Evolutionary conservation across 2,888 invertebrate genomes (phyloP), one percentile per base, ranked within the genome.

Genomic region (Aleiodes alternator): DNA sequence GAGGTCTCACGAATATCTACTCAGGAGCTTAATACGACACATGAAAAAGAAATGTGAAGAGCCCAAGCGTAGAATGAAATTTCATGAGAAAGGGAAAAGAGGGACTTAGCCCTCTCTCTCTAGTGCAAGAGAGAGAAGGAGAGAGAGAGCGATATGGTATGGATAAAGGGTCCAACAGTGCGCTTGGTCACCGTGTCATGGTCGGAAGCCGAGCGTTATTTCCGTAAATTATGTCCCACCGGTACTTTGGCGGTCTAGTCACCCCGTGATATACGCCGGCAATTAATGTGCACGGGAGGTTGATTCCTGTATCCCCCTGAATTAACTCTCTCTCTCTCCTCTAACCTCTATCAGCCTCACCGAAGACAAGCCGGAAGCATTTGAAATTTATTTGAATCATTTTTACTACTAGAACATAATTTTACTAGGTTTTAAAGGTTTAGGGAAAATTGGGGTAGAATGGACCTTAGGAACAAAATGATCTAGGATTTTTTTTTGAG

Each of bases 221-320:
- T 75, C 69, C 76, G 76, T 74, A 78, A 75, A 78, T 73, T 76
- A 76, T 76, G 71, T 70, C 69, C 72, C 69, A 56, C 57, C 76
- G 66, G 59, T 69, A 72, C 72, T 61, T 76, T 66, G 61, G 55
- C 38, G 71, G 73, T 75, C 69, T 59, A 72, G 76, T 69, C 72
- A 76, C 69, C 73, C 76, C 69, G 78, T 84, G 86, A 86, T 87
- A 84, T 86, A 87, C 81, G 82, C 81, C 64, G 59, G 82, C 84
- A 86, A 87, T 87, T 87, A 87, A 87, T 85, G 83, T 73, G 70
- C 73, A 64, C 64, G 73, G 73, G 61, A 69, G 69, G 68, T 51
- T 55, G 69, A 72, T 77, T 77, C 76, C 76, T 74, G 74, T 72
- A 56, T 57, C 72, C 55, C 55, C 53, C 68, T 31, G 50, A 68